Evolutionary conservation across 2,113 vertebrate genomes (phyloP), one percentile per base, ranked within the genome.

Genomic region (Ceyx melanurus): DNA sequence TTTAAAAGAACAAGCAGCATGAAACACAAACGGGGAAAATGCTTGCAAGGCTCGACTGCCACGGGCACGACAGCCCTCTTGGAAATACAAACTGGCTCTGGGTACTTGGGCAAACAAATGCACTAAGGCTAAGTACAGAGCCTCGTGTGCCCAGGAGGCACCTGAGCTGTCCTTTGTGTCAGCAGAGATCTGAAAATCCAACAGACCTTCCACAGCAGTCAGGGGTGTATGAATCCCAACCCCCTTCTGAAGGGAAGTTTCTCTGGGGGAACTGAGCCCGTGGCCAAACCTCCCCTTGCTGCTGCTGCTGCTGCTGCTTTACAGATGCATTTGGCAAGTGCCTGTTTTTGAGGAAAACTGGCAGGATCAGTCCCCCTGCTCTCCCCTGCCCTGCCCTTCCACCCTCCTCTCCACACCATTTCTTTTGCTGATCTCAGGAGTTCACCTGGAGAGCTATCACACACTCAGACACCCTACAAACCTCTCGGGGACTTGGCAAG

Each of bases 1-100:
- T 82, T 83, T 51, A 76, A 74, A 92, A 92, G 89, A 79, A 88
- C 10, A 51, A 85, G 56, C 6, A 65, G 45, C 33, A n/a, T 91
- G 84, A 93, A 93, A 94, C 71, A 94, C 79, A 83, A 83, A 86
- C 0, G 0, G 29, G 51, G 71, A 71, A 93, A 96, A 51, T 0
- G 61, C 84, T 95, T 89, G 78, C 51, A 5, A 95, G 72, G 94
- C 89, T 93, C 78, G 93, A 77, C 74, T 3, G 9, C 84, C 40
- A 35, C 0, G 0, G 50, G 35, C 70, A 53, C 58, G 31, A 37
- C 40, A 33, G 71, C 42, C 50, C 71, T 64, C 71, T 57, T 43
- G 0, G 20, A 87, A 92, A 91, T 65, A 56, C 80, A 88, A 74
- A 6, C 64, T 28, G 56, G 43, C 64, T 86, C n/a, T 51, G 82